A percentile compares a stretch with the other conserved stretches of the same genome.
Evolutionary conservation across 2,113 vertebrate genomes (phyloP).

Genomic region (Corapipo altera): DNA sequence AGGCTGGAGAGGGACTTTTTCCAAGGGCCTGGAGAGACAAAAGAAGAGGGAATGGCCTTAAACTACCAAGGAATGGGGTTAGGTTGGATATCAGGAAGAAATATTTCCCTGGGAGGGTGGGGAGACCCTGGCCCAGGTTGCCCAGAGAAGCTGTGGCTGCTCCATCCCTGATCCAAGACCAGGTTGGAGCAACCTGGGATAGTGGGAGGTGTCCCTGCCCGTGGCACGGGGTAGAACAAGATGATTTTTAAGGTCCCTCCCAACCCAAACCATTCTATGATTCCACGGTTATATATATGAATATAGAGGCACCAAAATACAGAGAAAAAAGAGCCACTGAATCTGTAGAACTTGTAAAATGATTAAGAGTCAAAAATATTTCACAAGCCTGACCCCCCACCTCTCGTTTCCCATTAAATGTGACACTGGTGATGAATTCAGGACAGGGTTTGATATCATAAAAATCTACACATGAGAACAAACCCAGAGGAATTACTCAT

Average conservation of each 20-base stretch:
- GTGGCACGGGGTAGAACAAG: neutral
- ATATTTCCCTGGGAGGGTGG: neutral
- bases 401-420: neutral
- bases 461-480: neutral
- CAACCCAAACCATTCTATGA: neutral
- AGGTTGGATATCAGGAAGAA: neutral
- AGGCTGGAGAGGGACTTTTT: neutral
- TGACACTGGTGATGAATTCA: neutral
- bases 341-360: neutral
- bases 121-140: neutral
- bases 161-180: neutral
- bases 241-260: neutral
- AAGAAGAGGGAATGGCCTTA: neutral
- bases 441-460: neutral
- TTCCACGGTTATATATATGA: neutral
- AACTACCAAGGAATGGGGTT: neutral
- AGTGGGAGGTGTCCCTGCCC: neutral
- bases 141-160: neutral
- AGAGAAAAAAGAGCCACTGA: neutral
- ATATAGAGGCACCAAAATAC: neutral
- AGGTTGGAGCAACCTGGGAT: neutral
- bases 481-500: neutral
- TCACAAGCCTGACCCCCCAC: neutral
- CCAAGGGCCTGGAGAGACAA: neutral
- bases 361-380: neutral